Base-by-base conservation (phyloP, 1,140 invertebrate genomes). In the Melitaea cinxia region DNA sequence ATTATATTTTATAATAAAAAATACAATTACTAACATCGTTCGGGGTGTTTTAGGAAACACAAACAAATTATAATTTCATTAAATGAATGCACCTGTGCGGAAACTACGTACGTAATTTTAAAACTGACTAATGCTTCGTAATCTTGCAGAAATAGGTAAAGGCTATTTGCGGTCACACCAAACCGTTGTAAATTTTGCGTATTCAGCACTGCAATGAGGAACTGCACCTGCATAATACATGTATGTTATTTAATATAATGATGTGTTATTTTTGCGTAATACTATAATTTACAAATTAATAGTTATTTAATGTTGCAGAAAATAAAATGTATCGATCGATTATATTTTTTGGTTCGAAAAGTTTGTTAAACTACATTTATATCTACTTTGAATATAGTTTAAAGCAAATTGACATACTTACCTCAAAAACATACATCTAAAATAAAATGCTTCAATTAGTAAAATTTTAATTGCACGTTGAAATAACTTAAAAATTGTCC, bases 141-240 rank as follows among this genome's bases (percentile, higher is more conserved):
- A 64, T 64, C 57, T 56, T 50, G 53, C 39, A 6, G 53, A 33
- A 14, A 56, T 35, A 64, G 53, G 52, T 56, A 56, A 64, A 53
- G 61, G 61, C 52, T 21, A 64, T 64, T 64, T 64, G 61, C 55
- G 62, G 62, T 65, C 62, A 58, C 54, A 52, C 58, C 62, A 47
- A 30, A 30, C 21, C 28, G 14, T n/a, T n/a, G 17, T 52, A 39
- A 49, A 35, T 56, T 63, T 63, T 56, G 60, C 19, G 47, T 57
- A 50, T 64, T 64, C 47, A 39, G 42, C 30, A 19, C 28, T 47
- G 55, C 55, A 56, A 58, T 26, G 10, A 26, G 15, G 53, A 59
- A 58, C 56, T 65, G 47, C 54, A 45, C 26, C 0, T 45, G 50
- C 42, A 26, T 50, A 35, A 37, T 6, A 26, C 6, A 26, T 26